These are phyloP conservation scores for Hirtodrosophila histrioides DNA, from an alignment of 2,888 invertebrate genomes.

Conservation along the genomic window DNA sequence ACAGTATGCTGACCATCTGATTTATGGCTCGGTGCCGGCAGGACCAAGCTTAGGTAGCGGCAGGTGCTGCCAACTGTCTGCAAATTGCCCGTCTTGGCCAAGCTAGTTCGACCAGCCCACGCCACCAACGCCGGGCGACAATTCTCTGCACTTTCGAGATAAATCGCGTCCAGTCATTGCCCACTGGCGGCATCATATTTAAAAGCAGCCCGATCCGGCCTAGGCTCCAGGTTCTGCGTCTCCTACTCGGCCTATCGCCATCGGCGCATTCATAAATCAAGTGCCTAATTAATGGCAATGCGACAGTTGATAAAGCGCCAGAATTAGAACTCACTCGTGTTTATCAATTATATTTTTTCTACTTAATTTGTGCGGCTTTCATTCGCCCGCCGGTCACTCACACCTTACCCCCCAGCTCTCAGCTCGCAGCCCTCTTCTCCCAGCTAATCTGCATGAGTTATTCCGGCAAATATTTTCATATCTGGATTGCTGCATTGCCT, in stretches of 20 bases:
- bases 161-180: conserved; percentile 13
- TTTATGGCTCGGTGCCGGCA: conserved; percentile 48
- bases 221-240: background rate
- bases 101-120: conserved; percentile 25
- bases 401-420: conserved; percentile 15
- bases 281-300: conserved; percentile 80
- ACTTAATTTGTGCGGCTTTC: conserved; percentile 66
- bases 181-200: conserved; percentile 15
- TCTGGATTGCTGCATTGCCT: conserved; percentile 40
- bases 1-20: conserved; percentile 45
- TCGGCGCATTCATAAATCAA: conserved; percentile 78
- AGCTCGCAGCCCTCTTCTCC: background rate
- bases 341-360: conserved; percentile 74
- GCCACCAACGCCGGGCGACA: conserved; percentile 35
- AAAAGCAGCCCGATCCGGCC: background rate
- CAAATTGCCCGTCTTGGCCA: background rate
- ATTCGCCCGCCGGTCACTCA: conserved; percentile 35
- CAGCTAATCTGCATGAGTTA: conserved; percentile 73
- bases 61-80: conserved; percentile 45
- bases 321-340: conserved; percentile 71
- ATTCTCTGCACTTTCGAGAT: background rate
- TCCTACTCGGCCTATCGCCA: conserved; percentile 37
- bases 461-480: conserved; percentile 64
- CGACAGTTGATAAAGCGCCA: conserved; percentile 55
- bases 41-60: conserved; percentile 18